Base-by-base conservation (phyloP, 1,140 invertebrate genomes). In the Drosophila novamexicana region DNA sequence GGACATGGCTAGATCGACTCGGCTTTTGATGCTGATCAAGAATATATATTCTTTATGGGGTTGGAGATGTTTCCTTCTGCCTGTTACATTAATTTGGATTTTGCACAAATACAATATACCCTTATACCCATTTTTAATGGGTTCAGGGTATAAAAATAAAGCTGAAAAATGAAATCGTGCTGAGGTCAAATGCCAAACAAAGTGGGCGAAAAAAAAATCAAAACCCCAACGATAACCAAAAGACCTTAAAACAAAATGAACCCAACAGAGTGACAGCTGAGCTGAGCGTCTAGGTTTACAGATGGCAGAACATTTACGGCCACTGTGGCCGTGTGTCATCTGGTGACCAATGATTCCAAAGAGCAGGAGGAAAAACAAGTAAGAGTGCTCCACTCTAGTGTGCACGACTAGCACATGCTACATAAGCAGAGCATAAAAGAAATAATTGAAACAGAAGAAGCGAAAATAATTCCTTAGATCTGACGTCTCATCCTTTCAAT, bases 241-340 rank as follows among this genome's bases (percentile, higher is more conserved):
- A 81, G 77, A 81, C 65, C 76, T 81, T 76, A 79, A 84, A 89
- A 74, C 80, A 63, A 78, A 84, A 81, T 82, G 63, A 63, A 78
- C 66, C 63, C 59, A 63, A 40, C 53, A 64, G 83, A 68, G 58
- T 79, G 77, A 79, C 74, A 79, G 69, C 63, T 63, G 59, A 53
- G 56, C 40, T 12, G 57, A 77, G 42, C 44, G 68, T 76, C 77
- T 79, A 75, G 76, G 77, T 58, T 88, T 84, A 88, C 84, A 89
- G 84, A 88, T 88, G 84, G 84, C 84, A 84, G 80, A 89, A 89
- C 80, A 88, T 89, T 89, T 88, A 78, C 84, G 81, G 73, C 68
- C 84, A 80, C 83, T 67, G 66, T 62, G 65, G 53, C 68, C 71
- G 83, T 86, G 75, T 86, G 82, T 82, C 82, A 88, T 54, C 57